phyloP scores from a whole-genome alignment of 30 jellyfish, hydroid and myxozoan genomes.

The Clytia hemisphaerica region DNA sequence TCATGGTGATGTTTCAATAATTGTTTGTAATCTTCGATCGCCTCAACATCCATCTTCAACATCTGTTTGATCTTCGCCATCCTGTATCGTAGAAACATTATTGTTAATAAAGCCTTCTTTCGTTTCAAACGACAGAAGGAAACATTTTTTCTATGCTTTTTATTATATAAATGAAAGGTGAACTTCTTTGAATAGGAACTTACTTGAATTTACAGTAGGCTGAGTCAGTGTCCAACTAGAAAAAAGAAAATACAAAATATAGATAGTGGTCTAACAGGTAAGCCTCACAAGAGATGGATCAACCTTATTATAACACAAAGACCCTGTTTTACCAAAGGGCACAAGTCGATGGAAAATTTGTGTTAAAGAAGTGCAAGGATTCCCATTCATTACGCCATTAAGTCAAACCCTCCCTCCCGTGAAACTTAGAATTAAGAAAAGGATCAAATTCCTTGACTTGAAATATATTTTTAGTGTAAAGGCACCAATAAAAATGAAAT shows the following conservation, averaged over 20 bases:
- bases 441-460: too few relatives aligned
- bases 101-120: not conserved
- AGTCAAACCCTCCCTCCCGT: too few relatives aligned
- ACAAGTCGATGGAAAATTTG: too few relatives aligned
- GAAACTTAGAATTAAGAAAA: too few relatives aligned
- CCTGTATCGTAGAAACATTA: slow-evolving; percentile 27
- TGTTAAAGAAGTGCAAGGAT: too few relatives aligned
- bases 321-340: not conserved
- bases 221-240: slow-evolving; percentile 54
- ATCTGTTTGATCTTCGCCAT: slow-evolving; percentile 66
- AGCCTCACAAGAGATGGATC: too few relatives aligned
- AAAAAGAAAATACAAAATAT: not conserved
- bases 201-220: slow-evolving; percentile 63
- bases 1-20: slow-evolving; percentile 45
- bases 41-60: slow-evolving; percentile 65
- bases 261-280: too few relatives aligned
- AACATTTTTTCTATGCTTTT: not conserved
- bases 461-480: too few relatives aligned
- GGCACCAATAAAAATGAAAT: too few relatives aligned
- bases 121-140: not conserved
- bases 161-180: not conserved
- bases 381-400: too few relatives aligned
- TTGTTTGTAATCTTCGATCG: slow-evolving; percentile 49
- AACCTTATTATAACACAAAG: too few relatives aligned
- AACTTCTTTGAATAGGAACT: slow-evolving; percentile 5